Evolutionary conservation across 2,888 invertebrate species (phyloP), one percentile per base, ranked within the genome.

Genomic region (Trichogramma evanescens): DNA sequence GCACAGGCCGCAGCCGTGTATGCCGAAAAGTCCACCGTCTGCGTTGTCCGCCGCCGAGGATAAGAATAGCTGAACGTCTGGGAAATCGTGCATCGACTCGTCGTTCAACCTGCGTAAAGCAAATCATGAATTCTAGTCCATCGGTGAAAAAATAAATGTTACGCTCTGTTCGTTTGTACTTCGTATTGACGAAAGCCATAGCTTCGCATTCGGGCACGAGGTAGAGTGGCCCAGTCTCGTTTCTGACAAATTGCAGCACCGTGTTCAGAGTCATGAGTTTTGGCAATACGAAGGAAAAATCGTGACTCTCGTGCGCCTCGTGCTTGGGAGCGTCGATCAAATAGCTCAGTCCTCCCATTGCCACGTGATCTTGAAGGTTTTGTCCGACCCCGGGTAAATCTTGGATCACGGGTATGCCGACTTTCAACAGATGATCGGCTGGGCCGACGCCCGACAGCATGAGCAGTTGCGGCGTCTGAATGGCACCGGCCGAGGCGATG

Each of bases 391-490:
- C 91, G 9, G 86, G 84, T 6, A 83, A 78, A 74, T 89, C 76
- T 0, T 79, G 80, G 26, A 89, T 74, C 0, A 87, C 81, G 26
- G 83, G 80, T 50, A 89, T 85, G 0, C 82, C 84, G 39, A 84
- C 70, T 50, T 86, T 80, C 55, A 80, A 75, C 4, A 91, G 79
- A 70, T 90, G 86, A 6, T 82, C 77, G 4, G 78, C 78, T 0
- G 89, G 87, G 4, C 91, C 91, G 8, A 93, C 82, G 0, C 95
- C 95, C 1, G 93, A 91, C 49, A 95, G 74, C 91, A 93, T 90
- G 43, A 95, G 80, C 13, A 95, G 70, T 72, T 95, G 93, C 0
- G 94, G 93, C 3, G 91, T 87, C 71, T 90, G 89, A 65, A 95
- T 82, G 0, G 92, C 78, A 1, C 95, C 97, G 0, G 92, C 92